A percentile compares a stretch with the other conserved stretches of the same genome.
Conservation (phyloP, 2,797 vertebrate species). For the Nothura maculosa region DNA sequence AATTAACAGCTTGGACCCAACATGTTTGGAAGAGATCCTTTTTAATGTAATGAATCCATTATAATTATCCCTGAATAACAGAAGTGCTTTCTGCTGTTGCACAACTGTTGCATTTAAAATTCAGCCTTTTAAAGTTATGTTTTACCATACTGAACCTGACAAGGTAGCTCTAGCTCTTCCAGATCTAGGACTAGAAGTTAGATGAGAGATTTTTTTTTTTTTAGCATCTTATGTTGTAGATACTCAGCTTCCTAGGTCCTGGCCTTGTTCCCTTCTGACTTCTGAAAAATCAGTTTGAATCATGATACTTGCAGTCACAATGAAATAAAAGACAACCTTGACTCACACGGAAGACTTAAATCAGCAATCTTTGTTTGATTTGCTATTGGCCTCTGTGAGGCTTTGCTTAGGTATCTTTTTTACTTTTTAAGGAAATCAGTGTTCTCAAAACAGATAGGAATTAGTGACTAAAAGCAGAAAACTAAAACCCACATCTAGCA, state of each 20-base stretch:
- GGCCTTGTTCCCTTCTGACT: not conserved
- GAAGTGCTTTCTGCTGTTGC: not conserved
- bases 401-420: not conserved
- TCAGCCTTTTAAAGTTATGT: not conserved
- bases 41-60: not conserved
- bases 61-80: not conserved
- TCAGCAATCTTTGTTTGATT: not conserved
- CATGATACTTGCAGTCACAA: not conserved
- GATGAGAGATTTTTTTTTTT: not conserved
- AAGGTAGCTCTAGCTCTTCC: not conserved
- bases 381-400: not conserved
- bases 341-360: not conserved
- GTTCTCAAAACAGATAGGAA: not conserved
- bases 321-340: not conserved
- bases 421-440: not conserved
- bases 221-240: fast-evolving
- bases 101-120: not conserved
- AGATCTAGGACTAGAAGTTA: not conserved
- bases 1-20: not conserved
- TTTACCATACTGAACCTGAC: not conserved
- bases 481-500: not conserved
- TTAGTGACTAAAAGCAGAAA: not conserved
- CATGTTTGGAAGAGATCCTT: not conserved
- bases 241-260: not conserved
- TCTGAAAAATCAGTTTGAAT: not conserved